A percentile compares a stretch with the other conserved stretches of the same genome.
These are phyloP conservation scores for Polypterus senegalus DNA, from an alignment of 2,113 vertebrate species.

Conservation along the genomic window DNA sequence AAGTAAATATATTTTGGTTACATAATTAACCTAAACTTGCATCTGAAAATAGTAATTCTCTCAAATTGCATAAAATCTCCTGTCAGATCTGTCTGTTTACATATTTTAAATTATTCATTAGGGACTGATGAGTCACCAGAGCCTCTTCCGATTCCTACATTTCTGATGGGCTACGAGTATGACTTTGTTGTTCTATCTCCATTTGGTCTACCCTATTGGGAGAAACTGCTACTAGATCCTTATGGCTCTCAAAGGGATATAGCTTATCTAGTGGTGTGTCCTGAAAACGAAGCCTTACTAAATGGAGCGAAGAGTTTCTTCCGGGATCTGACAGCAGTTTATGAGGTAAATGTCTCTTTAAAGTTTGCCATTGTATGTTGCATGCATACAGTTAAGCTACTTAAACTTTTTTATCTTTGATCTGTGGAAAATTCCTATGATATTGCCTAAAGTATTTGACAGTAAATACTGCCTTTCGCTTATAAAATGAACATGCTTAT, in stretches of 20 bases:
- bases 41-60: no score
- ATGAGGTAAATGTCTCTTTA: conserved; percentile 60
- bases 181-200: conserved; percentile 97
- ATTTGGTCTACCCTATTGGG: conserved; percentile 93
- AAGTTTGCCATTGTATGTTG: no score
- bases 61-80: no score
- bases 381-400: no score
- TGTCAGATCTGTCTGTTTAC: neutral
- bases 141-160: conserved; percentile 94
- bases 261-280: conserved; percentile 94
- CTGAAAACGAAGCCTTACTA: conserved; percentile 88
- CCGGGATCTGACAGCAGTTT: conserved; percentile 86
- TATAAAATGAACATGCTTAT: no score
- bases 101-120: conserved; percentile 31
- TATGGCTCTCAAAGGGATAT: conserved; percentile 92
- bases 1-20: no score
- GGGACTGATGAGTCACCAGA: conserved; percentile 97
- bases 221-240: conserved; percentile 90
- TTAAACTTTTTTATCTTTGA: no score
- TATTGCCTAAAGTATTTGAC: no score
- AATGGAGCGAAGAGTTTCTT: conserved; percentile 93
- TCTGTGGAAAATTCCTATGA: no score
- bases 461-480: no score
- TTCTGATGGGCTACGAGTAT: conserved; percentile 91
- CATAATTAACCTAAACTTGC: no score